These are phyloP conservation scores for Onychostruthus taczanowskii DNA, from an alignment of 2,113 vertebrate species.

Conservation along the genomic window DNA sequence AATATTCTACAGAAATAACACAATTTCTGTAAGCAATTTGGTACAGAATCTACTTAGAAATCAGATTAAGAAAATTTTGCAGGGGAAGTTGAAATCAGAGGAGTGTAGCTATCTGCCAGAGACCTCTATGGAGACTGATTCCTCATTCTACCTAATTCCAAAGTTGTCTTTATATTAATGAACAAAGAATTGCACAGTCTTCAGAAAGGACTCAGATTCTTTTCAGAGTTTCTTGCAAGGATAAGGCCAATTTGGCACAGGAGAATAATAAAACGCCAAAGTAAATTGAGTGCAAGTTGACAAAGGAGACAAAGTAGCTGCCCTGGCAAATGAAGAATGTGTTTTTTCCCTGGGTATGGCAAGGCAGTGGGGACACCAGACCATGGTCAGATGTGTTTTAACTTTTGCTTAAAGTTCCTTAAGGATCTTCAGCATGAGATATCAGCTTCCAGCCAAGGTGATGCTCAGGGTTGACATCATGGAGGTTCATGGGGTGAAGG, in stretches of 20 bases:
- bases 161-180: not conserved
- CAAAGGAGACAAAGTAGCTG: not conserved
- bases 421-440: not conserved
- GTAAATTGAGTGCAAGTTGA: not conserved
- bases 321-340: not conserved
- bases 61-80: not conserved
- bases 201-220: not conserved
- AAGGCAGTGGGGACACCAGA: not conserved
- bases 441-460: not conserved
- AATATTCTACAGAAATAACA: not conserved
- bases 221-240: conserved; percentile 1
- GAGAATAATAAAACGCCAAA: not conserved
- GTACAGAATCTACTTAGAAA: not conserved
- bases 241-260: not conserved
- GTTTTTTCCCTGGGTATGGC: not conserved
- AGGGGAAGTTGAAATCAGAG: not conserved
- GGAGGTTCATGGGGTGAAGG: not conserved
- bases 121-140: not conserved
- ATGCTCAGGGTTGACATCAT: not conserved
- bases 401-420: not conserved
- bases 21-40: not conserved
- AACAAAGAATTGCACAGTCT: conserved; percentile 14
- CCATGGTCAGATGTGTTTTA: not conserved
- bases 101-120: not conserved
- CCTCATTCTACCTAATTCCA: conserved; percentile 16